Base-by-base conservation (phyloP, 1,140 invertebrate genomes). In the Drosophila melanogaster region DNA sequence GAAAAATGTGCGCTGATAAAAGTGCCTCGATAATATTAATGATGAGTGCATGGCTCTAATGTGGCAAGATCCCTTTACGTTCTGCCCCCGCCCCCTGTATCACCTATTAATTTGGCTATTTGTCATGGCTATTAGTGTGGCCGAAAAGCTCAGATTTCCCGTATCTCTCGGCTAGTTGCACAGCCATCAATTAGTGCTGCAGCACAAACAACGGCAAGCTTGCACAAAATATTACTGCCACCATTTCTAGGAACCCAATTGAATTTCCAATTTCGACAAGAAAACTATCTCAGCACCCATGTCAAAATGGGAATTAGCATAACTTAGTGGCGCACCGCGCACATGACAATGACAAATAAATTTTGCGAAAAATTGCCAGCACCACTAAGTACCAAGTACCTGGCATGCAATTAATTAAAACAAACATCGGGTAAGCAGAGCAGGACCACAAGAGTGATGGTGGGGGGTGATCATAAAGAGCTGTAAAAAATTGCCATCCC, bases 261-360 rank as follows among this genome's bases (percentile, higher is more conserved):
- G 81, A 64, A 77, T 85, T 85, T 79, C 81, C 73, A 86, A 83
- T 80, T 64, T 53, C 53, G 51, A 58, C 64, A 56, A 44, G 77
- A 64, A 64, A 81, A 84, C 22, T 67, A 77, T 75, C 78, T 86
- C 76, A 87, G 79, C 78, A 58, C 78, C 75, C 83, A 54, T 86
- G 83, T 87, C 76, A 69, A 47, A 64, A 72, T 30, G 66, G 46
- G 77, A 77, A 86, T 79, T 86, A 89, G 70, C 61, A 79, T 86
- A 73, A 89, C 87, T 86, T 86, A 83, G 76, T 58, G 55, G 64
- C 40, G 30, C 55, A 35, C 40, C 60, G 66, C 51, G 35, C 80
- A 76, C 81, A 87, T 83, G 83, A 87, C 73, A 69, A 87, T 83
- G 83, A 83, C 66, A 87, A 76, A 86, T 89, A 86, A 86, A 89